Evolutionary conservation across 2,888 invertebrate genomes (phyloP).

Genomic region (Drosophila mulleri): DNA sequence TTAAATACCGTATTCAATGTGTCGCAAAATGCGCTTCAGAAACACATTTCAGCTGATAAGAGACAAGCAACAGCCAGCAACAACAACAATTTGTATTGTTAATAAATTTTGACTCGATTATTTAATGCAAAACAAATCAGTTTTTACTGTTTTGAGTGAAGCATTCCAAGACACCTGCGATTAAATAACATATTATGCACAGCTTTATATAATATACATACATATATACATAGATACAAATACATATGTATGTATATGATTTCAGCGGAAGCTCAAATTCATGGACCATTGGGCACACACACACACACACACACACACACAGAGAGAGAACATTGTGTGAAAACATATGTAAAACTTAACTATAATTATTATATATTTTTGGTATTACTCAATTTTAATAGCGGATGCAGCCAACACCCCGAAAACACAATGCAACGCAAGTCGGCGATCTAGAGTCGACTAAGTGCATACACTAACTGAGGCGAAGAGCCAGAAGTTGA

Average conservation of each 20-base stretch:
- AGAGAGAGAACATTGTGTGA: not conserved
- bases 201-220: not conserved
- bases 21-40: slow-evolving; percentile 57
- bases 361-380: slow-evolving; percentile 5
- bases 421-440: slow-evolving; percentile 25
- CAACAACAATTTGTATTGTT: slow-evolving; percentile 34
- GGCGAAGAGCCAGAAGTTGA: not conserved
- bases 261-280: slow-evolving; percentile 31
- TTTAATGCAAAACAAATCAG: slow-evolving; percentile 32
- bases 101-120: slow-evolving; percentile 38
- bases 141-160: slow-evolving; percentile 8
- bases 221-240: not conserved
- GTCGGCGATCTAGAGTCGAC: not conserved
- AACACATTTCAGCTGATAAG: slow-evolving; percentile 43
- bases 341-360: slow-evolving; percentile 21
- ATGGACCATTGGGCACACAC: slow-evolving; percentile 29
- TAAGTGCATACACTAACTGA: not conserved
- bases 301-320: not conserved
- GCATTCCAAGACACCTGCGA: slow-evolving; percentile 6
- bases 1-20: slow-evolving; percentile 55
- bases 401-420: slow-evolving; percentile 47
- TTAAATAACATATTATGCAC: slow-evolving; percentile 2
- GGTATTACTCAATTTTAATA: slow-evolving; percentile 23
- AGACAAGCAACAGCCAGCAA: not conserved
- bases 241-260: not conserved